Percentiles rank a stretch among this genome's conserved stretches.
Conservation (phyloP, 2,797 vertebrate genomes). For the Amphiprion clarkii region DNA sequence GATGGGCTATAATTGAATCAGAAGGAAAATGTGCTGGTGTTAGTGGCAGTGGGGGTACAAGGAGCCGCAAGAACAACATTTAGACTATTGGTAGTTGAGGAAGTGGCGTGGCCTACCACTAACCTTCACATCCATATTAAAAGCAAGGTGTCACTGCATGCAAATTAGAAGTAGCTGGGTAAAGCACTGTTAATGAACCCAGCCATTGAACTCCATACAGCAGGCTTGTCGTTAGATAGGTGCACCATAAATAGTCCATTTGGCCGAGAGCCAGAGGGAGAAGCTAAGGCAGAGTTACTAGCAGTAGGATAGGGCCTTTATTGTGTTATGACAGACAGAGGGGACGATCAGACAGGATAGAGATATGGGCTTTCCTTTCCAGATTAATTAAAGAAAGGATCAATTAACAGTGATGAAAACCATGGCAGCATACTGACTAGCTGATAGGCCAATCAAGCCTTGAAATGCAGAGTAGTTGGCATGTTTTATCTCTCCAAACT, state of each 20-base stretch:
- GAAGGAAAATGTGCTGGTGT: constrained; percentile 44
- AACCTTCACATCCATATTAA: constrained; percentile 82
- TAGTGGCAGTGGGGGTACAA: constrained; percentile 43
- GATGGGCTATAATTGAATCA: constrained; percentile 63
- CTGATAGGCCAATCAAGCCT: constrained; percentile 87
- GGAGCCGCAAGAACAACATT: constrained; percentile 65
- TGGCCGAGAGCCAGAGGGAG: constrained; percentile 78
- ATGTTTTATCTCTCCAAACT: constrained; percentile 89
- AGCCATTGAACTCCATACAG: constrained; percentile 72
- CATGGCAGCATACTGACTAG: constrained; percentile 84
- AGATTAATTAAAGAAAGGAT: constrained; percentile 91
- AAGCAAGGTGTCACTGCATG: constrained; percentile 79
- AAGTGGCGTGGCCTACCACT: constrained; percentile 73
- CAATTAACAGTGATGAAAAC: constrained; percentile 89
- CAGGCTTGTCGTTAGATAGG: constrained; percentile 72
- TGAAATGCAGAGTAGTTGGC: constrained; percentile 88
- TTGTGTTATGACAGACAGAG: constrained; percentile 86
- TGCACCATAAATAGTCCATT: constrained; percentile 82
- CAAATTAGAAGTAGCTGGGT: constrained; percentile 80
- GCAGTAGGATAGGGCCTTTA: constrained; percentile 78
- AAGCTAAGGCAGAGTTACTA: constrained; percentile 74
- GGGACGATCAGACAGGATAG: constrained; percentile 82
- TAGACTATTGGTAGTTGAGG: constrained; percentile 64
- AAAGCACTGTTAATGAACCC: constrained; percentile 82
- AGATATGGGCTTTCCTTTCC: constrained; percentile 86